Evolutionary conservation across 2,888 invertebrate species (phyloP).

Genomic region (Amorpha juglandis): DNA sequence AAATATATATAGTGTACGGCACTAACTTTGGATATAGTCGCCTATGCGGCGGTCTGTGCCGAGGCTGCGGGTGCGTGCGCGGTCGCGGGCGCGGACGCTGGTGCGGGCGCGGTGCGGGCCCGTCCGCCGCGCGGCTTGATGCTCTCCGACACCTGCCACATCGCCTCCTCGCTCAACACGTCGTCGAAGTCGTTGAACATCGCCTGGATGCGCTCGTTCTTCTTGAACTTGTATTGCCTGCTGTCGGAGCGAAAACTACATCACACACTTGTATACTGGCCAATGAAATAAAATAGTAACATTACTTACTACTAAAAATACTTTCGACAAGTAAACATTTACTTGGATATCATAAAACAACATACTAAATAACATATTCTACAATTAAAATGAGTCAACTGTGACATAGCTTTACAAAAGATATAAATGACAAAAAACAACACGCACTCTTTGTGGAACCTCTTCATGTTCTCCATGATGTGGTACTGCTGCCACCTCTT

Average conservation of each 20-base stretch:
- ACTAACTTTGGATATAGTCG: constrained; percentile 12
- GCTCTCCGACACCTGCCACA: constrained; percentile 99
- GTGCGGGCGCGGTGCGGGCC: constrained; percentile 37
- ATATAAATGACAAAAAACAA: not conserved
- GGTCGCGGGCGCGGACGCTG: constrained; percentile 37
- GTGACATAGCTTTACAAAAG: not conserved
- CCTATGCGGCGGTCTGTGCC: constrained; percentile 52
- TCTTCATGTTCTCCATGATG: constrained; percentile 98
- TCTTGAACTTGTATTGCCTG: constrained; percentile 96
- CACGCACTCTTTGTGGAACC: constrained; percentile 97
- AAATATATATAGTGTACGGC: too few species aligned
- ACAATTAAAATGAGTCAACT: not conserved
- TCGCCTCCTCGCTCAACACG: constrained; percentile 97
- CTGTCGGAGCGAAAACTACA: constrained; percentile 35
- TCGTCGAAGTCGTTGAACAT: constrained; percentile 99
- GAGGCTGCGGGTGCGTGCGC: constrained; percentile 26
- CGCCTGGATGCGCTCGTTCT: constrained; percentile 95
- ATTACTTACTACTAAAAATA: too few species aligned
- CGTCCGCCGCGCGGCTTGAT: constrained; percentile 95
- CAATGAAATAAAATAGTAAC: too few species aligned
- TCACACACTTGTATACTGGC: not conserved
- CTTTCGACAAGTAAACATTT: too few species aligned
- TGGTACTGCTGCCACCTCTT: constrained; percentile 99
- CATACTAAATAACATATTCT: too few species aligned
- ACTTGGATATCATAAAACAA: too few species aligned